Conservation (phyloP, 2,113 vertebrate genomes). For the Hemicordylus capensis region DNA sequence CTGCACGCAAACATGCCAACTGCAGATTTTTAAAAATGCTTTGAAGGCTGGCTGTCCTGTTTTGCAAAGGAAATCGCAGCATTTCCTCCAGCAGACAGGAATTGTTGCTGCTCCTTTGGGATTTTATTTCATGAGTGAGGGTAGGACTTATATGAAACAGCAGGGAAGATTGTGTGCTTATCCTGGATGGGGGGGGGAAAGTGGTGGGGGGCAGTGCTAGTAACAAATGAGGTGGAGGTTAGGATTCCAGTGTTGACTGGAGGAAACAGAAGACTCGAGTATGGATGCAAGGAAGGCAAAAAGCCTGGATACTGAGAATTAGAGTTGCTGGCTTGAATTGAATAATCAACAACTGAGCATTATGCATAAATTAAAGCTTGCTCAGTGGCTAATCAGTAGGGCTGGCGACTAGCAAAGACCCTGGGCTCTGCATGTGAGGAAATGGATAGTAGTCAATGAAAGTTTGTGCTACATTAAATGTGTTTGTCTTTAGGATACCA, state of each 20-base stretch:
- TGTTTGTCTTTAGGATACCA: no score
- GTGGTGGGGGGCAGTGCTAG: background rate
- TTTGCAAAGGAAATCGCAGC: background rate
- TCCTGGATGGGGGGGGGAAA: background rate
- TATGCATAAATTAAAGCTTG: background rate
- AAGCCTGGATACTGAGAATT: background rate
- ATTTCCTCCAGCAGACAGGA: background rate
- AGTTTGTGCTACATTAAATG: no score
- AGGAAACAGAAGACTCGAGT: background rate
- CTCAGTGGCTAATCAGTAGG: background rate
- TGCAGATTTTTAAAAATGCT: background rate
- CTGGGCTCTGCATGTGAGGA: no score
- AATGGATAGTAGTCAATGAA: no score
- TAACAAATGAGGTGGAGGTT: background rate
- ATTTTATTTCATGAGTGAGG: background rate
- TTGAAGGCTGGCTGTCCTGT: background rate
- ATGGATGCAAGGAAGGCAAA: background rate
- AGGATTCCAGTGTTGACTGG: background rate
- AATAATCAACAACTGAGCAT: background rate
- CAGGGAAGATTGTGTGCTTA: background rate
- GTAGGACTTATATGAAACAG: background rate
- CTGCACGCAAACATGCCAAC: background rate
- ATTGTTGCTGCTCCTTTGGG: background rate
- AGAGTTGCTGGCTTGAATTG: background rate
- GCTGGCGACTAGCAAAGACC: background rate